phyloP scores from a whole-genome alignment of 2,888 invertebrate genomes.

The Drosophila mettleri region DNA sequence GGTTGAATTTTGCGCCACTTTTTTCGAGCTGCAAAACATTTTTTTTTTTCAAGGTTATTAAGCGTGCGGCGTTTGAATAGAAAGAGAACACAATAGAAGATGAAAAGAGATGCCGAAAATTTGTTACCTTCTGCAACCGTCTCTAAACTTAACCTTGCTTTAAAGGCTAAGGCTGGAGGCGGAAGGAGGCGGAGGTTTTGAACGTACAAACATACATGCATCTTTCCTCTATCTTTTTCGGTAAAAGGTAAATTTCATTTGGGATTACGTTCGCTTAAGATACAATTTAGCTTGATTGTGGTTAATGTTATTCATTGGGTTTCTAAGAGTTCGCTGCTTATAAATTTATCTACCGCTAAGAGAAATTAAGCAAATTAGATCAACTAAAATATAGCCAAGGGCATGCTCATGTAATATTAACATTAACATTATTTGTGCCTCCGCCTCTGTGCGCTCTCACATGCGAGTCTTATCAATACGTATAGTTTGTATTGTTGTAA shows the following conservation, averaged over 20 bases:
- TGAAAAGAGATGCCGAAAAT: not conserved
- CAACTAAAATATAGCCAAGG: not conserved
- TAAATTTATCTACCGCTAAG: too few species aligned
- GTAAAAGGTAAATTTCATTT: not conserved
- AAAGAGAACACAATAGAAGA: not conserved
- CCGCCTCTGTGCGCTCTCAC: not conserved
- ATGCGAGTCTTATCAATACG: constrained; percentile 12
- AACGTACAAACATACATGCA: too few species aligned
- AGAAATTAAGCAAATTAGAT: too few species aligned
- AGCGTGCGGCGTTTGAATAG: not conserved
- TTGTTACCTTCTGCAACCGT: not conserved
- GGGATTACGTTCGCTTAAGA: too few species aligned
- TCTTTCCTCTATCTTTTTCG: not conserved
- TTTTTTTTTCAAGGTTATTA: constrained; percentile 40
- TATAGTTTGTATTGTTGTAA: constrained; percentile 1
- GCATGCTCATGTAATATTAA: not conserved
- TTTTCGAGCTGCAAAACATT: constrained; percentile 23
- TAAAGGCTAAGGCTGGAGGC: not conserved
- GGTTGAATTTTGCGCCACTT: constrained; percentile 46
- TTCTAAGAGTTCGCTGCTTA: not conserved
- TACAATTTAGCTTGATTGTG: not conserved
- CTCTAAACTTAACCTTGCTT: too few species aligned
- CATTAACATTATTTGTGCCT: not conserved
- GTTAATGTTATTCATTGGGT: not conserved
- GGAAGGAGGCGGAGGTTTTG: not conserved